Conservation (phyloP, 1,140 invertebrate species). For the Rhopalosiphum maidis region DNA sequence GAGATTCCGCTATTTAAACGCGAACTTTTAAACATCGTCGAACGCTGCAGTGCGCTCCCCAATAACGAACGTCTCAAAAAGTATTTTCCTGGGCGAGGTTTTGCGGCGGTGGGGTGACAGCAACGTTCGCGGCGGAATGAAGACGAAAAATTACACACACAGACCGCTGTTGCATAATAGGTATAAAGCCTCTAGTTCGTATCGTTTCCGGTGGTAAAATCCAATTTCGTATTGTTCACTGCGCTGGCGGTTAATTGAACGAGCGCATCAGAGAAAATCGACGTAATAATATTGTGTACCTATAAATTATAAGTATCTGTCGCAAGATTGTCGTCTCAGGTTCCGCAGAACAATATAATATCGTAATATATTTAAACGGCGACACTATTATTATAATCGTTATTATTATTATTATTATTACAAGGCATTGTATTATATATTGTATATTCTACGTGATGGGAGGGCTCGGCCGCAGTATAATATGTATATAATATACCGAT, state of each 20-base stretch:
- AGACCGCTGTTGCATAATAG: neutral
- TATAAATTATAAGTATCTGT: neutral
- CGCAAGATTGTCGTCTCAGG: neutral
- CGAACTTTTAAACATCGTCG: rapidly evolving
- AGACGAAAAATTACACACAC: neutral
- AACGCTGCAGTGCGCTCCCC: neutral
- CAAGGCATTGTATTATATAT: neutral
- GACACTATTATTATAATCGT: slow-evolving; percentile 5
- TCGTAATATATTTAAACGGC: neutral
- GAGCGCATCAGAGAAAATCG: neutral
- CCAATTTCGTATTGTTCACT: neutral
- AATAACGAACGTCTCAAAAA: neutral
- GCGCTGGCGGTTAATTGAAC: neutral
- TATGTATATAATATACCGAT: neutral
- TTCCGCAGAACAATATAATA: neutral
- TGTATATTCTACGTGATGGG: neutral
- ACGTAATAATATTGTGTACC: neutral
- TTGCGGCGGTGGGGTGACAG: too few species aligned
- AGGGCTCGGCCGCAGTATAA: neutral
- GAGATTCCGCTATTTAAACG: neutral
- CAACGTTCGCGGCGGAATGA: too few species aligned
- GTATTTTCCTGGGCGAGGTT: neutral
- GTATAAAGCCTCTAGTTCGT: neutral
- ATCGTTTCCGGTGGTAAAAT: neutral
- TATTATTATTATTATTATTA: neutral